Base-by-base conservation (phyloP, 2,113 vertebrate genomes). In the Callipepla squamata region DNA sequence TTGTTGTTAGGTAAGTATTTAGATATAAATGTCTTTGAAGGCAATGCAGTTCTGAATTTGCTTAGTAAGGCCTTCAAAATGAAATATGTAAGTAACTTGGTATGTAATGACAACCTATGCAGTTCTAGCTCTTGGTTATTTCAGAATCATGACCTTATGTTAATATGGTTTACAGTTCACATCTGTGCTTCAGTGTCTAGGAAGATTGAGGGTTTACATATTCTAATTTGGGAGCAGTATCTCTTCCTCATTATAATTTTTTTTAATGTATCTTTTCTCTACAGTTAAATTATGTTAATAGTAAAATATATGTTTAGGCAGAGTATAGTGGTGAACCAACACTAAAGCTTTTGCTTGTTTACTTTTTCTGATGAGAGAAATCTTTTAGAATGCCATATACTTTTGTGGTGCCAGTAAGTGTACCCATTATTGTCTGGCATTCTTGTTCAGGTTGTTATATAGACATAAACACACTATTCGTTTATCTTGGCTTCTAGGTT, bases 401-500 rank as follows among this genome's bases (percentile, higher is more conserved):
- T 28, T 75, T 58, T 86, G 26, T 63, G 34, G 9, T 70, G 17
- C n/a, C 85, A 21, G 57, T 47, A 68, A 65, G 3, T 80, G 14
- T 57, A 78, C 14, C 34, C 10, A 23, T 59, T 20, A 74, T 82
- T 7, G 16, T 58, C 18, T 58, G 53, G 17, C 3, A 58, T 80
- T 91, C 48, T 74, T 74, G 10, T 89, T 69, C 69, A 63, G 78
- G 34, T 5, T 14, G 44, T 62, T 58, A n/a, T 40, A 73, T 19
- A 26, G 77, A 10, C 25, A 69, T 19, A 28, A 74, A 10, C 17
- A 11, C 53, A 92, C 84, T 74, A 58, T 84, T 68, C 19, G 3
- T 57, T 74, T 81, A 89, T 86, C 63, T 76, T 62, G 30, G 42
- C 59, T 85, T 92, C 59, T 51, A 59, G 91, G 1, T 89, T 94